Percentiles rank a stretch among this genome's conserved stretches.
phyloP scores from a whole-genome alignment of 1,140 invertebrate species.

The Hetaerina americana region DNA sequence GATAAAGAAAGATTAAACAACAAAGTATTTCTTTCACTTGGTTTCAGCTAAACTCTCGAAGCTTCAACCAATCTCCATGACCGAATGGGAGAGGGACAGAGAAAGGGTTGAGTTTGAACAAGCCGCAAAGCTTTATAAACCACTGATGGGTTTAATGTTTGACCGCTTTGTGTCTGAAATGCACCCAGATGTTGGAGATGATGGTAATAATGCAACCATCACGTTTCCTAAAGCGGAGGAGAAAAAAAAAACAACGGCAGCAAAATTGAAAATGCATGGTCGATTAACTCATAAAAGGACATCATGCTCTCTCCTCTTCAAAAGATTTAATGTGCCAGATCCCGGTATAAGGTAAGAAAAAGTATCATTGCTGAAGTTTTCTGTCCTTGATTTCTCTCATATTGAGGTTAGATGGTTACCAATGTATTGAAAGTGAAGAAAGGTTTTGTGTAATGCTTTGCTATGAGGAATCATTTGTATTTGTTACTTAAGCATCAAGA shows the following conservation, averaged over 20 bases:
- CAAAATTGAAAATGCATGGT: conserved; percentile 69
- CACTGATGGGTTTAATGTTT: conserved; percentile 53
- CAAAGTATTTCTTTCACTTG: no score
- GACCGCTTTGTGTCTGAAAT: conserved; percentile 22
- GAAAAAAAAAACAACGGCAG: conserved; percentile 40
- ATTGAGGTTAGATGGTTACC: no score
- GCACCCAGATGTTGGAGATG: not conserved
- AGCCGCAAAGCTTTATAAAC: conserved; percentile 56
- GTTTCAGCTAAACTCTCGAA: conserved; percentile 28
- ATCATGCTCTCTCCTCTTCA: conserved; percentile 74
- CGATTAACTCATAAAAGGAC: conserved; percentile 73
- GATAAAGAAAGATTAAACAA: no score
- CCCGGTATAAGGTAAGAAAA: conserved; percentile 46
- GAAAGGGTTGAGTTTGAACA: conserved; percentile 72
- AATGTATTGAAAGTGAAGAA: no score
- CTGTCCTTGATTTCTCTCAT: no score
- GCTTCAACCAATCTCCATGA: conserved; percentile 49
- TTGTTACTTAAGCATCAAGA: no score
- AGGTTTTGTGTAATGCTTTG: no score
- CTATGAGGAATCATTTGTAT: no score
- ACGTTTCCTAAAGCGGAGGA: not conserved
- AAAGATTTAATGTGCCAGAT: conserved; percentile 89
- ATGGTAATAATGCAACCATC: not conserved
- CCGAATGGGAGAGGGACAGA: conserved; percentile 68
- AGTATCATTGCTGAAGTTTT: not conserved